These are phyloP conservation scores for Petrocephalus sullivani DNA, from an alignment of 2,797 vertebrate genomes.

Conservation along the genomic window DNA sequence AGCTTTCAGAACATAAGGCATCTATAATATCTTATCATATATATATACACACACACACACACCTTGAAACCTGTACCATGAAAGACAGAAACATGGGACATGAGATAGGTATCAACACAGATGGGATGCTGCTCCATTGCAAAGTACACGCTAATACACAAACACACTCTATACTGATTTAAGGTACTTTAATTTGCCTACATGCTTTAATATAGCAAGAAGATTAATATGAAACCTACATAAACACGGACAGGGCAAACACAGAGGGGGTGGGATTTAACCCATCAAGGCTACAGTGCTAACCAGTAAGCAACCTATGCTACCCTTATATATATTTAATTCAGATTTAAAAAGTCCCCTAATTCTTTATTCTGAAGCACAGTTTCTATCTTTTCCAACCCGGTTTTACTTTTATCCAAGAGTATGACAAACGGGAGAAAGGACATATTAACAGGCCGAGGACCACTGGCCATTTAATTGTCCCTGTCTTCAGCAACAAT, in stretches of 20 bases:
- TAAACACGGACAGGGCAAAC: not conserved
- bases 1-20: not conserved
- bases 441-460: not conserved
- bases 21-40: not conserved
- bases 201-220: not conserved
- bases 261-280: not conserved
- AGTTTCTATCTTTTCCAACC: not conserved
- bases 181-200: not conserved
- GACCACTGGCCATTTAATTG: constrained; percentile 45
- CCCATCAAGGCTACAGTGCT: not conserved
- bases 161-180: not conserved
- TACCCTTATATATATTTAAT: not conserved
- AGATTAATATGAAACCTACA: not conserved
- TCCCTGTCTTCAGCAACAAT: constrained; percentile 46
- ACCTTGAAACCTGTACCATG: not conserved
- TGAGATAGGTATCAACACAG: not conserved
- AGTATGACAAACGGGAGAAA: not conserved
- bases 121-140: not conserved
- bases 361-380: not conserved
- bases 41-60: not conserved
- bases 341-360: not conserved
- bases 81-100: not conserved
- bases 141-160: not conserved
- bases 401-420: not conserved
- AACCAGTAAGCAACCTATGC: not conserved